Base-by-base conservation (phyloP, 2,888 invertebrate genomes). In the Lomographa bimaculata region DNA sequence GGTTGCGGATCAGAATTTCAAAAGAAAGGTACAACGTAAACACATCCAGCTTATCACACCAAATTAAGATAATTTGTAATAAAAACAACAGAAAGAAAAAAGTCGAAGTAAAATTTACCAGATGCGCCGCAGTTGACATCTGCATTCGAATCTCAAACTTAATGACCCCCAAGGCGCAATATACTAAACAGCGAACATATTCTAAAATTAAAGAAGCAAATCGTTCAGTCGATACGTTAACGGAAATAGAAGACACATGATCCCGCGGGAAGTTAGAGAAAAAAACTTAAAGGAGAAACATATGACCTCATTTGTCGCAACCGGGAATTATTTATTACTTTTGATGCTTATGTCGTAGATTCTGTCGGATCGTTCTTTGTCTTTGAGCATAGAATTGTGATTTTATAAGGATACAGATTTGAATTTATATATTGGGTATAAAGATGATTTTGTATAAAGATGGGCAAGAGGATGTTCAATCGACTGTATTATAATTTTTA, bases 191-290 rank as follows among this genome's bases (percentile, higher is more conserved):
- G 86, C 82, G 76, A 87, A 84, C 86, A 87, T 76, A 72, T 79
- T 82, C 78, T 78, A 80, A 85, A 80, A 80, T 80, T 81, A 75
- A 79, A 77, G 72, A 70, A 86, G 85, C 86, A 89, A 87, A 89
- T 87, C 81, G 83, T 74, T 82, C 79, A 75, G 68, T 76, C 78
- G 73, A 80, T 79, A 76, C 77, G 71, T 78, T 71, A 86, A 86
- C 87, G 87, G 89, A 87, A 87, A 89, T 86, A 87, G 89, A 86
- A 81, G 84, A 84, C 85, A 85, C 77, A 85, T 79, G 85, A 86
- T 83, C 86, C 83, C 86, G 83, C 80, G 86, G 86, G 87, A 86
- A 86, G 83, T 64, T 53, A 60, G 56, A 65, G 73, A 83, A 84
- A 52, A 87, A 89, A 87, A 80, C 73, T 71, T 79, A 81, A 84